Percentiles rank a stretch among this genome's conserved stretches.
Conservation (phyloP, 2,113 vertebrate genomes). For the Hymenochirus boettgeri region DNA sequence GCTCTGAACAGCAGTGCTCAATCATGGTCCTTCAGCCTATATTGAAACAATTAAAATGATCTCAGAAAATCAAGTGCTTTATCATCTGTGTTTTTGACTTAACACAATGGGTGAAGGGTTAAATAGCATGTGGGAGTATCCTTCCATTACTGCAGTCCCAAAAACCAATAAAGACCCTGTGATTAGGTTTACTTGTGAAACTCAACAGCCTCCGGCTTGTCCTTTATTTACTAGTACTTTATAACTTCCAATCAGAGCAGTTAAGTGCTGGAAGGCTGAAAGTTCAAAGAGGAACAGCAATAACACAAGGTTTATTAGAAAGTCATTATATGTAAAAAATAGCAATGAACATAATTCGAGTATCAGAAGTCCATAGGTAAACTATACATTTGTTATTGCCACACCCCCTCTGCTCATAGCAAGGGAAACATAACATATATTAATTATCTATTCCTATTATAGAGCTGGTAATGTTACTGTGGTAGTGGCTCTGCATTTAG, state of each 20-base stretch:
- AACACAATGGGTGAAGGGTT: not conserved
- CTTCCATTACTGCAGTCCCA: not conserved
- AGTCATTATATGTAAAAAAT: not conserved
- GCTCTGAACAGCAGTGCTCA: not conserved
- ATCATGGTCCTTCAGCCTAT: not conserved
- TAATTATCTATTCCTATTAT: too few relatives aligned
- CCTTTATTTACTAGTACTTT: not conserved
- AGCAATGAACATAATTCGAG: too few relatives aligned
- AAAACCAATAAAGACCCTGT: constrained; percentile 4
- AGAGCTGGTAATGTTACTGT: too few relatives aligned
- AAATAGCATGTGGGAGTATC: not conserved
- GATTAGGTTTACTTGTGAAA: not conserved
- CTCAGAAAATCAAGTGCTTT: not conserved
- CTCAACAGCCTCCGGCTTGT: not conserved
- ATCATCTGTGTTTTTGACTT: not conserved
- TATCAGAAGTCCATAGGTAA: too few relatives aligned
- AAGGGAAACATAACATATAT: too few relatives aligned
- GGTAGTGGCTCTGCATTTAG: too few relatives aligned
- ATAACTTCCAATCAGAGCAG: constrained; percentile 9
- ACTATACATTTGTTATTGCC: too few relatives aligned
- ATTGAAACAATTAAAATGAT: not conserved
- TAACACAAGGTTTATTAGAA: constrained; percentile 5
- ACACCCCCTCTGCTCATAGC: too few relatives aligned
- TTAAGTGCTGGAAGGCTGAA: not conserved
- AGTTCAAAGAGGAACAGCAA: constrained; percentile 1